Percentiles rank a stretch among this genome's conserved stretches.
Conservation (phyloP, 2,888 invertebrate species). For the Callyntrura guangdongensis region DNA sequence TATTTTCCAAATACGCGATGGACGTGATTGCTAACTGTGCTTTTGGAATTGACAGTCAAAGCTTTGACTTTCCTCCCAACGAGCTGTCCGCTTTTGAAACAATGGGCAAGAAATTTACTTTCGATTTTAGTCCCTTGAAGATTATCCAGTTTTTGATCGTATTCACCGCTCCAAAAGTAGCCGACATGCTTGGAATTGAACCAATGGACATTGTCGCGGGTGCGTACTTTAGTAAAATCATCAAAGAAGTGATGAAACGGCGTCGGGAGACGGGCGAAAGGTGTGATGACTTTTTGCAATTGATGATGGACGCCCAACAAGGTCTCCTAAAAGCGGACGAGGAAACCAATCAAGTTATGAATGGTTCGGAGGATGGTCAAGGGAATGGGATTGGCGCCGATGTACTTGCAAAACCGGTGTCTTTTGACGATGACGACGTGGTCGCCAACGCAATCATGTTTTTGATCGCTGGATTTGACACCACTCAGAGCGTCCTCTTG, state of each 20-base stretch:
- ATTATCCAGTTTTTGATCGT: neutral
- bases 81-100: conserved; percentile 16
- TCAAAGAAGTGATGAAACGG: conserved; percentile 87
- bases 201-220: conserved; percentile 84
- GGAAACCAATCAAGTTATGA: conserved; percentile 57
- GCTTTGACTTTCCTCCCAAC: neutral
- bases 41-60: conserved; percentile 31
- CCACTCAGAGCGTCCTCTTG: conserved; percentile 89
- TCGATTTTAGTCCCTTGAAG: neutral
- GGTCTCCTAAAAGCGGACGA: conserved; percentile 85
- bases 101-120: neutral
- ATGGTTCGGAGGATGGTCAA: neutral
- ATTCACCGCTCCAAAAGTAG: conserved; percentile 5
- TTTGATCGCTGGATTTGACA: conserved; percentile 90
- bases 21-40: conserved; percentile 17
- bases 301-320: conserved; percentile 87
- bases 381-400: neutral
- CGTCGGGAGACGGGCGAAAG: conserved; percentile 87
- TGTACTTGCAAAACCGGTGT: neutral
- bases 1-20: conserved; percentile 37
- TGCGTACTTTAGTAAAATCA: conserved; percentile 86
- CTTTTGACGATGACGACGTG: conserved; percentile 87
- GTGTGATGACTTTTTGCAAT: conserved; percentile 88
- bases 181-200: neutral
- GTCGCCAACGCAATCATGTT: conserved; percentile 88